phyloP scores from a whole-genome alignment of 2,888 invertebrate genomes.

The Tromatobia lineatoria region DNA sequence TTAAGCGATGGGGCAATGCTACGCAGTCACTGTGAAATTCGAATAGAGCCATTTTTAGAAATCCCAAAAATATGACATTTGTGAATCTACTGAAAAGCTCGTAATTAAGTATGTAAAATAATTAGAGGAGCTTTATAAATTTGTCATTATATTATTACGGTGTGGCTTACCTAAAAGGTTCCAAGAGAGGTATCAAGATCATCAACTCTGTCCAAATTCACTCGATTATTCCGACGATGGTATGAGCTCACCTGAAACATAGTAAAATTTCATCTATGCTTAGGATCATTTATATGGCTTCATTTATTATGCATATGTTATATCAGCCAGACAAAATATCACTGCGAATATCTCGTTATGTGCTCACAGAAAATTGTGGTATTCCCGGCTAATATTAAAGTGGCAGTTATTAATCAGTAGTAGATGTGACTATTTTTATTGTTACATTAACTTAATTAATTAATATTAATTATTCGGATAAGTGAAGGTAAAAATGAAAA shows the following conservation, averaged over 20 bases:
- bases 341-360: not conserved
- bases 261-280: constrained; percentile 21
- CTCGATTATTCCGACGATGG: constrained; percentile 66
- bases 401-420: not conserved
- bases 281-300: not conserved
- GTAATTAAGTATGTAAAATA: constrained; percentile 35
- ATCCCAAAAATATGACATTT: constrained; percentile 41
- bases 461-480: not conserved
- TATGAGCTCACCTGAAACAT: constrained; percentile 72
- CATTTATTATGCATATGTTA: not conserved
- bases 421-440: too few species aligned
- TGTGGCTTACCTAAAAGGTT: constrained; percentile 66
- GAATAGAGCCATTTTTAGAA: constrained; percentile 24
- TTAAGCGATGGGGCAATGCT: constrained; percentile 2
- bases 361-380: not conserved
- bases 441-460: too few species aligned
- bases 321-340: not conserved
- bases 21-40: not conserved
- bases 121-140: constrained; percentile 16
- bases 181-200: constrained; percentile 67
- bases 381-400: not conserved
- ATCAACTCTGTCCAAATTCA: constrained; percentile 64
- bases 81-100: not conserved
- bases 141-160: constrained; percentile 32
- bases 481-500: not conserved